These are phyloP conservation scores for Drosophila novamexicana DNA, from an alignment of 1,140 invertebrate genomes.

Conservation along the genomic window DNA sequence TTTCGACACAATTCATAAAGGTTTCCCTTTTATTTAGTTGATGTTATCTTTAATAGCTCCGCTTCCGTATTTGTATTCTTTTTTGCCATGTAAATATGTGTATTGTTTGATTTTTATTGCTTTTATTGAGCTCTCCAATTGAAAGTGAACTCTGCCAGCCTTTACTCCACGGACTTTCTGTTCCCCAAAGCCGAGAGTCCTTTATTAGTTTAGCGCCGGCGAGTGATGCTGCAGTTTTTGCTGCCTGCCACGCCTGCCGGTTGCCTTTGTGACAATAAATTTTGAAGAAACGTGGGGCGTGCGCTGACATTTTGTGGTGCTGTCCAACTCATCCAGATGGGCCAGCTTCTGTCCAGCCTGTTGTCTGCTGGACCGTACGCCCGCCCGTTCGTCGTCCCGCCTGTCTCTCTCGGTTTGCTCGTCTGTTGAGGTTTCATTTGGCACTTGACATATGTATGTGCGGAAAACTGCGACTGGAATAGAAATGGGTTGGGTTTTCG, in stretches of 20 bases:
- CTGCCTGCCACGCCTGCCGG: slow-evolving; percentile 23
- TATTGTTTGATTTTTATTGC: slow-evolving; percentile 19
- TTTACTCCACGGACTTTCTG: neutral
- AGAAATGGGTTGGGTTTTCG: slow-evolving; percentile 18
- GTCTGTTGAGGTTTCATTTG: slow-evolving; percentile 78
- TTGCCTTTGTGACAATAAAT: slow-evolving; percentile 74
- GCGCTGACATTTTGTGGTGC: slow-evolving; percentile 67
- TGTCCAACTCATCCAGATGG: slow-evolving; percentile 46
- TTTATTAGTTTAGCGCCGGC: slow-evolving; percentile 72
- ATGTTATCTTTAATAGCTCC: slow-evolving; percentile 26
- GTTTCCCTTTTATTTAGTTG: slow-evolving; percentile 2
- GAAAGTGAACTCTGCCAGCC: slow-evolving; percentile 16
- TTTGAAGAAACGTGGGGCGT: slow-evolving; percentile 76
- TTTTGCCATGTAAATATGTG: slow-evolving; percentile 13
- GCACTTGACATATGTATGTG: slow-evolving; percentile 79
- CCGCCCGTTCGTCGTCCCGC: slow-evolving; percentile 21
- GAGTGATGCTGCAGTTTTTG: slow-evolving; percentile 28
- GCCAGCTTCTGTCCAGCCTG: slow-evolving; percentile 38
- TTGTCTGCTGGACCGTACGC: slow-evolving; percentile 1
- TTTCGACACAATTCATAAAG: slow-evolving; percentile 16
- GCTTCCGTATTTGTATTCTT: neutral
- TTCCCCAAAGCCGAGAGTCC: slow-evolving; percentile 34
- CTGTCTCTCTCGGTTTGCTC: slow-evolving; percentile 10
- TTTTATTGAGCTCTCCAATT: slow-evolving; percentile 35
- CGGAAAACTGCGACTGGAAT: slow-evolving; percentile 38